Base-by-base conservation (phyloP, 2,888 invertebrate genomes). In the Meteorus colon region DNA sequence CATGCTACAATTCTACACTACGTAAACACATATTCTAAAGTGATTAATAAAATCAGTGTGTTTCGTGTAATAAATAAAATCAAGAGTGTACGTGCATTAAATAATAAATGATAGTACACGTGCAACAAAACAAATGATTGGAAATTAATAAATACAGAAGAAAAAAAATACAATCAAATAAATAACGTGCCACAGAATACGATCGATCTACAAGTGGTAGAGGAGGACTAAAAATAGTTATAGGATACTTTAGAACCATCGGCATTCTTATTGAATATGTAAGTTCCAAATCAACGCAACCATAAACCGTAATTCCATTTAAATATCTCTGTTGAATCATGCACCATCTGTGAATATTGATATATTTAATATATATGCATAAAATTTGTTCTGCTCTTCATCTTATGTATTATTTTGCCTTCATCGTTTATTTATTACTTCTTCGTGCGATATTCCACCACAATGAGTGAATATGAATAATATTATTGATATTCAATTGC, bases 391-490 rank as follows among this genome's bases (percentile, higher is more conserved):
- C n/a, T 67, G 12, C 62, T 48, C n/a, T 48, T 62, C 65, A 63
- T 63, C 73, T 51, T 77, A 48, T 45, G 4, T 66, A 62, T 12
- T 34, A 4, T 29, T 34, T 63, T 63, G 16, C 31, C 12, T 16
- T 67, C 45, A 1, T 62, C 51, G 34, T 31, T 63, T 37, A 55
- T 55, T 51, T 37, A 41, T 62, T 34, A 65, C 24, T 65, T 62
- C 81, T 77, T 73, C 80, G 80, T 81, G 80, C 78, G 81, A 81
- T 81, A 80, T 63, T 79, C 80, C 78, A 78, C 79, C 79, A 74
- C 27, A 77, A 73, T 73, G 68, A 63, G 60, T 68, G 31, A 68
- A 48, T 62, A 60, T 24, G 60, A 34, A 60, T 66, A 41, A 19
- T 55, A 55, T 48, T n/a, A 48, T 55, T n/a, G n/a, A 19, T 55